Evolutionary conservation across 1,140 invertebrate genomes (phyloP).

Genomic region (Penaeus chinensis): DNA sequence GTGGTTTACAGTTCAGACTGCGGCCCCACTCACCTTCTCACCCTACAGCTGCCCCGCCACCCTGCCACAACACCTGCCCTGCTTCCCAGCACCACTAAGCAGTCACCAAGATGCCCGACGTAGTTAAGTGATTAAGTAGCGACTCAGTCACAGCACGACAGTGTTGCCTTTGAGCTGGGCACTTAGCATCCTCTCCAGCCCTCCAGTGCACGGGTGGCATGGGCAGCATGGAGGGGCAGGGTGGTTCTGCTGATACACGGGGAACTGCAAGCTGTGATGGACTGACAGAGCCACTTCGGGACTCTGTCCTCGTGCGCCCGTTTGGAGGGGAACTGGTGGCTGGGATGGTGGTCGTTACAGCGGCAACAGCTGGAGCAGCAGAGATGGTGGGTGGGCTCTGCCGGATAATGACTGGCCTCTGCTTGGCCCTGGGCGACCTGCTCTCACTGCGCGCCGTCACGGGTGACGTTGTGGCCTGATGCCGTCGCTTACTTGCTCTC

Average conservation of each 20-base stretch:
- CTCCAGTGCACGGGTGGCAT: slow-evolving; percentile 57
- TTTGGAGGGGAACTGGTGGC: slow-evolving; percentile 23
- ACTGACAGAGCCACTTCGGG: slow-evolving; percentile 50
- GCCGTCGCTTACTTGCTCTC: slow-evolving; percentile 52
- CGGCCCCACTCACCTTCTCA: slow-evolving; percentile 46
- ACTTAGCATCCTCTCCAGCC: slow-evolving; percentile 37
- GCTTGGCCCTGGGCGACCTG: slow-evolving; percentile 55
- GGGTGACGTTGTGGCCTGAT: slow-evolving; percentile 48
- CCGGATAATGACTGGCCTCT: slow-evolving; percentile 36
- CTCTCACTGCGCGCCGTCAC: slow-evolving; percentile 53
- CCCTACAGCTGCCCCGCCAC: slow-evolving; percentile 53
- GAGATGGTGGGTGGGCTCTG: slow-evolving; percentile 47
- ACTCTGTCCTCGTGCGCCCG: slow-evolving; percentile 19
- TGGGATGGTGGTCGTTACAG: slow-evolving; percentile 9
- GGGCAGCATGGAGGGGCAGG: slow-evolving; percentile 58
- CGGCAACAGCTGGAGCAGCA: slow-evolving; percentile 38
- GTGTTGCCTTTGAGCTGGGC: slow-evolving; percentile 46
- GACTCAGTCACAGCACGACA: slow-evolving; percentile 54
- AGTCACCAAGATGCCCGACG: slow-evolving; percentile 54
- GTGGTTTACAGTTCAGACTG: slow-evolving; percentile 53
- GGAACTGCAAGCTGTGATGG: slow-evolving; percentile 60
- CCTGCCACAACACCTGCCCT: slow-evolving; percentile 48
- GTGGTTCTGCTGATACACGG: slow-evolving; percentile 60
- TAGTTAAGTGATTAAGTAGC: slow-evolving; percentile 49
- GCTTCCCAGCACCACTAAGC: slow-evolving; percentile 54